Conservation (phyloP, 2,797 vertebrate genomes). For the Rhinella marina region DNA sequence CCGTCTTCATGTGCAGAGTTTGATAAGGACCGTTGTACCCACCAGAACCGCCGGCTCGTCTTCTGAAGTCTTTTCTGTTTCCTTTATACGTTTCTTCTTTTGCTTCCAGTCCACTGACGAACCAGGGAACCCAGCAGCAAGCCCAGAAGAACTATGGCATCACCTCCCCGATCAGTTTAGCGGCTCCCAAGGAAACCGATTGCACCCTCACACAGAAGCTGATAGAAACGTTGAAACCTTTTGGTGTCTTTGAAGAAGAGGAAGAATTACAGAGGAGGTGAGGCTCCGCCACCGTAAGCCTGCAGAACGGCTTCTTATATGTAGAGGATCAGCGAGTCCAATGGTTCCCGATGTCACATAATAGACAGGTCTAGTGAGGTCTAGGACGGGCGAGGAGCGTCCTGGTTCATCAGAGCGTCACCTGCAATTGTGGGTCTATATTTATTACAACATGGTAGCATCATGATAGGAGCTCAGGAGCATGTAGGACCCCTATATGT, state of each 20-base stretch:
- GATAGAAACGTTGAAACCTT: slow-evolving; percentile 82
- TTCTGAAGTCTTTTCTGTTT: no score
- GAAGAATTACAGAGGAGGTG: slow-evolving; percentile 87
- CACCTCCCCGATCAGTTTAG: slow-evolving; percentile 88
- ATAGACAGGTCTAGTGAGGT: no score
- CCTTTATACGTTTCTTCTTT: slow-evolving; percentile 60
- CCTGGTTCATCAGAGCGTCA: not conserved
- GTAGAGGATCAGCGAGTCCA: no score
- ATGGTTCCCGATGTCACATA: not conserved
- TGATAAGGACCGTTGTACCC: no score
- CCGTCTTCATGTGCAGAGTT: no score
- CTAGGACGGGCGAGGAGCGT: not conserved
- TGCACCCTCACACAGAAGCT: slow-evolving; percentile 82
- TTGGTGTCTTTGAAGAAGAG: slow-evolving; percentile 86
- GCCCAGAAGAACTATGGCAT: slow-evolving; percentile 86
- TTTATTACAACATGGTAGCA: no score
- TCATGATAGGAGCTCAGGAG: no score
- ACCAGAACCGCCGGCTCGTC: no score
- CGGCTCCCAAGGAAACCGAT: slow-evolving; percentile 83
- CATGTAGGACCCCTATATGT: no score
- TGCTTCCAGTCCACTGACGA: slow-evolving; percentile 78
- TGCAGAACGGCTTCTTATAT: not conserved
- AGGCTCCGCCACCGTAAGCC: not conserved
- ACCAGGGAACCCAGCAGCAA: slow-evolving; percentile 76
- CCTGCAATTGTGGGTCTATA: no score